These are phyloP conservation scores for Gastracanthus pulcherrimus DNA, from an alignment of 2,888 invertebrate genomes.

Conservation along the genomic window DNA sequence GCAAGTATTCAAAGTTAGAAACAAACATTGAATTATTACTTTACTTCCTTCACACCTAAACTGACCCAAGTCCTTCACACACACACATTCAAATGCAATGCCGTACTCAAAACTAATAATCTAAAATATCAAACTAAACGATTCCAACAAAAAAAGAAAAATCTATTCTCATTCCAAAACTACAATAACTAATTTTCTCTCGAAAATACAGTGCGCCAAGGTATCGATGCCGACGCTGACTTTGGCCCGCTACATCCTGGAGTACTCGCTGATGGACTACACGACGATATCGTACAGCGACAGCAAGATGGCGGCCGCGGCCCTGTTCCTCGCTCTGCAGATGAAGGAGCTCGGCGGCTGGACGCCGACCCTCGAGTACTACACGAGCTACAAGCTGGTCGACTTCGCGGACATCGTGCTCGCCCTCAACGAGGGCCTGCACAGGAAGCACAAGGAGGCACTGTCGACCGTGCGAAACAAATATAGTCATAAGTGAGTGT, in stretches of 20 bases:
- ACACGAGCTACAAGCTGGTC: slow-evolving; percentile 87
- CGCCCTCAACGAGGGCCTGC: slow-evolving; percentile 87
- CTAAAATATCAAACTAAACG: no score
- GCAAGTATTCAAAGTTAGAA: no score
- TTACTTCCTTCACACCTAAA: no score
- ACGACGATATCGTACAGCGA: slow-evolving; percentile 87
- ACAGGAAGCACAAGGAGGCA: slow-evolving; percentile 87
- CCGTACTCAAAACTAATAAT: neutral
- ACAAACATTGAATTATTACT: no score
- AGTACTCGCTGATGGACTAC: slow-evolving; percentile 96
- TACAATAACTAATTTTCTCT: no score
- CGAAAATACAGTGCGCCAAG: slow-evolving; percentile 88
- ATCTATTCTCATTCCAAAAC: no score
- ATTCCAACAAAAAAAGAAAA: no score
- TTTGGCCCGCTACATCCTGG: slow-evolving; percentile 95
- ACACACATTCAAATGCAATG: no score
- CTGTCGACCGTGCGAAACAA: slow-evolving; percentile 93
- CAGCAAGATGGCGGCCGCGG: slow-evolving; percentile 93
- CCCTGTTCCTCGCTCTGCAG: slow-evolving; percentile 90
- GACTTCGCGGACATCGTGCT: slow-evolving; percentile 87
- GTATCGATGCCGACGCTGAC: slow-evolving; percentile 95
- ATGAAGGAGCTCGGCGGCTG: slow-evolving; percentile 89
- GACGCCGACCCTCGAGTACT: slow-evolving; percentile 87
- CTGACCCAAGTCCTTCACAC: no score
- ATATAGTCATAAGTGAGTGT: slow-evolving; percentile 91